These are phyloP conservation scores for Climacteris rufus DNA, from an alignment of 2,113 vertebrate genomes.

Conservation along the genomic window DNA sequence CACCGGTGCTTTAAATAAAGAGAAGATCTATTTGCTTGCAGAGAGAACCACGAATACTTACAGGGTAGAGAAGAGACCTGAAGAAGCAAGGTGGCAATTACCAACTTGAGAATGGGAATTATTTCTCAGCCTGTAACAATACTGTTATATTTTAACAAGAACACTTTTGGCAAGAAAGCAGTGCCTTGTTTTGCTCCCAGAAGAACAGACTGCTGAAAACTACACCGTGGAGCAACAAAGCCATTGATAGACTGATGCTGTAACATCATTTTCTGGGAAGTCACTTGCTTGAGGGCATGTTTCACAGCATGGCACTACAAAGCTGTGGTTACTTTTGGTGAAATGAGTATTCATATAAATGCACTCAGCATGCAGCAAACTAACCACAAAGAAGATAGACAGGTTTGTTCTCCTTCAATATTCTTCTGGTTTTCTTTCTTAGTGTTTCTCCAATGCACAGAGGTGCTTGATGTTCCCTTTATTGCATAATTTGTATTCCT, in stretches of 20 bases:
- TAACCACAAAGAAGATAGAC: not conserved
- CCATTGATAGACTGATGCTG: conserved; percentile 18
- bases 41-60: not conserved
- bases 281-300: conserved; percentile 32
- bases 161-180: not conserved
- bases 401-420: not conserved
- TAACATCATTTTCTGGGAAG: conserved; percentile 32
- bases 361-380: conserved; percentile 24
- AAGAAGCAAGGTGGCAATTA: not conserved
- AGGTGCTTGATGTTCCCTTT: not conserved
- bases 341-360: conserved; percentile 29
- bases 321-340: conserved; percentile 37
- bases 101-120: not conserved
- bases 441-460: not conserved
- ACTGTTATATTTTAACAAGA: conserved; percentile 10
- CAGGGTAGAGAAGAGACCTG: not conserved
- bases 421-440: not conserved
- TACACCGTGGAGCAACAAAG: conserved; percentile 8
- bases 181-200: conserved; percentile 7
- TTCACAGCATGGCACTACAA: conserved; percentile 35
- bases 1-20: conserved; percentile 15
- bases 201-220: conserved; percentile 12
- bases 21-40: not conserved
- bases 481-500: not conserved
- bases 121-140: not conserved